Evolutionary conservation across 1,140 invertebrate species (phyloP), one percentile per base, ranked within the genome.

Genomic region (Leptoteleia sp.): DNA sequence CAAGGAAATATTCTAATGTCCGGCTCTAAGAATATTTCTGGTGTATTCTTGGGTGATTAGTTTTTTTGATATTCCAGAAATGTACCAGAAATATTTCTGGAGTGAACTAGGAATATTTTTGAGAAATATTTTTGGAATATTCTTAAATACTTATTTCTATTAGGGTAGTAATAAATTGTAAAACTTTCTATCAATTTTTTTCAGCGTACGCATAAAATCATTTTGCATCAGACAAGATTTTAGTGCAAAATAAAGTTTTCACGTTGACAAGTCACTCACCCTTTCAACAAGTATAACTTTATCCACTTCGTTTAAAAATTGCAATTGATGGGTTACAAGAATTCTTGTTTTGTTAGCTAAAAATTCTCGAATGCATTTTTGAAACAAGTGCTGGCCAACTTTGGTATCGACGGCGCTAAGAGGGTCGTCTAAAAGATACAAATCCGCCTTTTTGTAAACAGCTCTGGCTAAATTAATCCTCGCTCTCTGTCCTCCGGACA

Each of bases 401-500:
- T 92, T 91, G 0, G 92, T 87, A 77, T 94, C 93, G 0, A 94
- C 93, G 0, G 95, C 95, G 79, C 94, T 94, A 0, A 96, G 85
- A 0, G 95, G 94, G 88, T 96, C 95, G 82, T 96, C 95, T 1
- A 96, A 85, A 0, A 96, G 83, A 83, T 95, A 96, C 22, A 96
- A 90, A 82, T 95, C 93, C 0, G 93, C 91, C 65, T 92, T 88
- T 82, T 91, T 93, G 77, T 95, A 95, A 25, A 95, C 91, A 4
- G 94, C 93, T 64, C 95, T 91, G 0, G 95, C 95, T 45, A 96
- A 90, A 89, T 94, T 96, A 11, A 98, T 93, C 81, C 96, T 91
- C 16, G 96, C 96, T 65, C 93, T 93, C 88, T 98, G 96, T 19
- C 96, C 96, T 6, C 96, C 96, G 52, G 95, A 97, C 1, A 98